Evolutionary conservation across 2,888 invertebrate genomes (phyloP).

Genomic region (Noctua pronuba): DNA sequence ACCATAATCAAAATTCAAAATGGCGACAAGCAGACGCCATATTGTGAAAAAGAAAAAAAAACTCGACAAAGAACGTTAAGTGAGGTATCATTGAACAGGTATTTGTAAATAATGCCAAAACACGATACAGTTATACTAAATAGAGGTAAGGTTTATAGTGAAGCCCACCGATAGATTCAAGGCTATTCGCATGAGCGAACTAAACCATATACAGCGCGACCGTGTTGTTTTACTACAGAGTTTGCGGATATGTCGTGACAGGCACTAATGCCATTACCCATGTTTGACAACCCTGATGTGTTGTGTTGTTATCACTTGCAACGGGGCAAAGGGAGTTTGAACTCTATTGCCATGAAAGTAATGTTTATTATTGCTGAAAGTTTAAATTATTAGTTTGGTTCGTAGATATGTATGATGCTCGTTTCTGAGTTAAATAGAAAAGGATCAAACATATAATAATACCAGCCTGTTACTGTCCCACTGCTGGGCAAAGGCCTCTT

Average conservation of each 20-base stretch:
- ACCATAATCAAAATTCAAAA: no score
- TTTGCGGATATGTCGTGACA: conserved; percentile 27
- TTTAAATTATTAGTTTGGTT: background rate
- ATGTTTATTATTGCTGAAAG: background rate
- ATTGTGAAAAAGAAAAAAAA: no score
- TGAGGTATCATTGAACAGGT: no score
- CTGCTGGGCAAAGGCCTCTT: no score
- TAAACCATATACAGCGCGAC: conserved; percentile 10
- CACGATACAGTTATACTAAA: background rate
- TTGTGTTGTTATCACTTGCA: background rate
- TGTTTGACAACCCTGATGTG: conserved; percentile 14
- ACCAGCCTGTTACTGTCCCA: no score
- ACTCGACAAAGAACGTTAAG: no score
- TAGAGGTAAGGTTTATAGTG: background rate
- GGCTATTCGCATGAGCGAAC: conserved; percentile 6
- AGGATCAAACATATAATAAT: background rate
- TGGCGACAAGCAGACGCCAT: no score
- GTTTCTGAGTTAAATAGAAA: background rate
- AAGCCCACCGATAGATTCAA: background rate
- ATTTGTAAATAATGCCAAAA: background rate
- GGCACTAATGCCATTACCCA: conserved; percentile 7
- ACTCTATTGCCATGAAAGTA: background rate
- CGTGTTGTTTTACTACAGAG: conserved; percentile 25
- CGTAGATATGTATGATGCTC: background rate
- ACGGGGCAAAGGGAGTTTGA: background rate